Conservation (phyloP, 2,888 invertebrate species). For the Seira ritae region DNA sequence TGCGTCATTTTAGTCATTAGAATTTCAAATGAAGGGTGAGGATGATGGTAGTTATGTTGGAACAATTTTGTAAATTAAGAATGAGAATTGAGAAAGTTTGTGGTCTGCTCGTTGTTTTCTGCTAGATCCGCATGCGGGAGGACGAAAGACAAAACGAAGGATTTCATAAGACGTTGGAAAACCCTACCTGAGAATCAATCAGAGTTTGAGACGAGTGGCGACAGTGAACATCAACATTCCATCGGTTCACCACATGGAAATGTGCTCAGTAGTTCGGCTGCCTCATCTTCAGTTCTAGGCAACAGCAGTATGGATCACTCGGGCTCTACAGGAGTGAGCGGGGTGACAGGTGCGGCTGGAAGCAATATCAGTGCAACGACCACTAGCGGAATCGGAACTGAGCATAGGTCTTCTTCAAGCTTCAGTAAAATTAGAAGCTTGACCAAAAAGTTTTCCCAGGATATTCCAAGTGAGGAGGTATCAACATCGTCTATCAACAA, state of each 20-base stretch:
- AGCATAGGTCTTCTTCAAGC: slow-evolving; percentile 28
- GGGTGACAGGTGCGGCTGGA: slow-evolving; percentile 75
- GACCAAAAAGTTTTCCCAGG: slow-evolving; percentile 76
- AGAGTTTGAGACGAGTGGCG: slow-evolving; percentile 65
- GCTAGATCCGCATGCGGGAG: slow-evolving; percentile 83
- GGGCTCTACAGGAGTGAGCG: slow-evolving; percentile 38
- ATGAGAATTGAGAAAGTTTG: no score
- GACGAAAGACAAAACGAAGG: slow-evolving; percentile 85
- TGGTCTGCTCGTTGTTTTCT: no score
- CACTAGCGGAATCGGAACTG: background rate
- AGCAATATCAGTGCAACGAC: background rate
- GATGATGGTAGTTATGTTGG: no score
- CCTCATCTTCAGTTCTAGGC: background rate
- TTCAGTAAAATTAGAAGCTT: slow-evolving; percentile 78
- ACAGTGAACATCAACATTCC: slow-evolving; percentile 42
- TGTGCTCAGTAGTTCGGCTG: background rate
- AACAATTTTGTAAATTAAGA: slow-evolving; percentile 79
- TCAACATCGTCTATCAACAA: slow-evolving; percentile 58
- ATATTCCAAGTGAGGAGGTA: slow-evolving; percentile 56
- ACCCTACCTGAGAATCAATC: slow-evolving; percentile 72
- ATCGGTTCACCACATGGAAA: slow-evolving; percentile 27
- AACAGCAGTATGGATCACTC: slow-evolving; percentile 37
- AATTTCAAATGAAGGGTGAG: no score
- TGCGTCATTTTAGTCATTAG: no score
- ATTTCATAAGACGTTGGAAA: slow-evolving; percentile 77